Evolutionary conservation across 2,797 vertebrate species (phyloP), one percentile per base, ranked within the genome.

Genomic region (Hemibagrus guttatus): DNA sequence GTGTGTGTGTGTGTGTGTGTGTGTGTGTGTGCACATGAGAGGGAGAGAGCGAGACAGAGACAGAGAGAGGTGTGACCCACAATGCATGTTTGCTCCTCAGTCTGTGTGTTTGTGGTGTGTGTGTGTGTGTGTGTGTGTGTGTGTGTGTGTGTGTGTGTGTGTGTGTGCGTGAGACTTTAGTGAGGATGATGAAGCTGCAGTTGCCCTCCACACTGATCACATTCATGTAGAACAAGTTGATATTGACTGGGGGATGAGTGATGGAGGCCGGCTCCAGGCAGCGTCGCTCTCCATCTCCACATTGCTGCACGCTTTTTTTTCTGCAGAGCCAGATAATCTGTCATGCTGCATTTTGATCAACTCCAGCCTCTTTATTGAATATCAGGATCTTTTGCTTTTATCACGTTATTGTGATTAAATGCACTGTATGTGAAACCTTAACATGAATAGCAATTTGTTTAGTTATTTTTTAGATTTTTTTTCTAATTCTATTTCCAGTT

Each of bases 191-290:
- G 95, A 96, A 97, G 96, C 95, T 95, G 95, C 96, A 95, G 92
- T 96, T 94, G 92, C 95, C 92, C 95, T 95, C 96, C 96, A 95
- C 96, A 96, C 97, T 97, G 97, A 98, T 97, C 96, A 96, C 95
- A 95, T 96, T 97, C 96, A 96, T 98, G 97, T 98, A 96, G 96
- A 98, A 97, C 97, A 97, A 97, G 97, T 96, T 93, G 95, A 93
- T 97, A 97, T 97, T 97, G 97, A 98, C 96, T 96, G 93, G 92
- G 90, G 93, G 96, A 96, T 97, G 97, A 98, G 93, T 95, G 97
- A 98, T 97, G 96, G 95, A 93, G 92, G 82, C 91, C 91, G 85
- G 88, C 92, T 91, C 88, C 91, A 93, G 90, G 92, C 91, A 89
- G 91, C 92, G 90, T 87, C 76, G 58, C 89, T 89, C 83, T 85